Evolutionary conservation across 2,113 vertebrate genomes (phyloP), one percentile per base, ranked within the genome.

Genomic region (Passer montanus): DNA sequence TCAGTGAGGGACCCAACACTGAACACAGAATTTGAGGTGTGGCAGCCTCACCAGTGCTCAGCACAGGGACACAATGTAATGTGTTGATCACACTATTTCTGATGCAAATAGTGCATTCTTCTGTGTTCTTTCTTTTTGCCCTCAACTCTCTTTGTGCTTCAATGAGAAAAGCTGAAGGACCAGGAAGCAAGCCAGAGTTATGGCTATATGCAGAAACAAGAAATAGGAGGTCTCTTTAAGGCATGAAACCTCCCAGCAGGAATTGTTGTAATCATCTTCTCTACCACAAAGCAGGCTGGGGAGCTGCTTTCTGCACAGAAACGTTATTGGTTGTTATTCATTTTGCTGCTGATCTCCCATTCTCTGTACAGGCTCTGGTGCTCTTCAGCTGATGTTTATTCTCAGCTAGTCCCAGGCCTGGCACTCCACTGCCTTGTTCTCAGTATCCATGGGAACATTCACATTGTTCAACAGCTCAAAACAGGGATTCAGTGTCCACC

Each of bases 401-500:
- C 6, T 6, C 35, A 64, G 76, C 52, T 84, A 91, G 90, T 84
- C 88, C 59, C 64, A 72, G 56, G 43, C 85, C 72, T 60, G 93
- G 87, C 92, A 77, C 87, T 94, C n/a, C 68, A 95, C 69, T 90
- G 79, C 69, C 73, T 75, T 89, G 22, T 76, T 93, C 93, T 68
- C 79, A 81, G 92, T 95, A 96, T 94, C 95, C 94, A 93, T 96
- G 93, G 92, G 90, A 93, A 94, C 90, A 88, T 88, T 50, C 35
- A 70, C 47, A 84, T 88, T 94, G 72, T 88, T 84, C 76, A 10
- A 3, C 0, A 0, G 44, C 72, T 93, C 59, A 70, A 90, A 96
- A 76, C 85, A 92, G 83, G 69, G 72, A 68, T 95, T 93, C 93
- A 78, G 86, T 56, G 86, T 84, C 94, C 94, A 96, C 91, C 93